A percentile compares a stretch with the other conserved stretches of the same genome.
These are phyloP conservation scores for Cottoperca gobio DNA, from an alignment of 2,797 vertebrate species.

Conservation along the genomic window DNA sequence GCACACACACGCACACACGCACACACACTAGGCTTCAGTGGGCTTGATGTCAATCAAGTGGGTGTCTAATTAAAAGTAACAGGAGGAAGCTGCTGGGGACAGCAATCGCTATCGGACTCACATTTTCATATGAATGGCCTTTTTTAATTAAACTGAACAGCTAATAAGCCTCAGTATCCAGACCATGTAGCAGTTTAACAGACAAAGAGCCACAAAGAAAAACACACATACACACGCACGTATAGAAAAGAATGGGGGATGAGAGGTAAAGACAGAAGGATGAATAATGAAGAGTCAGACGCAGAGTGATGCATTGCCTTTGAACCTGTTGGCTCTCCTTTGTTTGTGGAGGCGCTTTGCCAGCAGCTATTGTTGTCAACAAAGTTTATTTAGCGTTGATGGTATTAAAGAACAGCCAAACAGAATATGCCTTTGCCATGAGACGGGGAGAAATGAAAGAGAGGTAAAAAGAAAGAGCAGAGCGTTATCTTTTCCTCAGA, in stretches of 20 bases:
- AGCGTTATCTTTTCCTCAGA: conserved; percentile 73
- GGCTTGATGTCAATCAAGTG: conserved; percentile 87
- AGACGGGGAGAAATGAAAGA: conserved; percentile 72
- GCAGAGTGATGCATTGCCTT: conserved; percentile 85
- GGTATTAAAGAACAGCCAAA: conserved; percentile 81
- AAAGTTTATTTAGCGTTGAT: conserved; percentile 85
- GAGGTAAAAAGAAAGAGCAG: conserved; percentile 54
- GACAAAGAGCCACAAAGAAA: conserved; percentile 85
- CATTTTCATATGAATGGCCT: conserved; percentile 92
- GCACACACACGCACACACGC: conserved; percentile 25
- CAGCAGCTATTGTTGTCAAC: conserved; percentile 86
- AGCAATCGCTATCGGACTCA: conserved; percentile 88
- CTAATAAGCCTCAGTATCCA: conserved; percentile 90
- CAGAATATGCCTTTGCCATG: conserved; percentile 72
- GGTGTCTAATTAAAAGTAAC: conserved; percentile 90
- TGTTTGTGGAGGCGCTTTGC: conserved; percentile 81
- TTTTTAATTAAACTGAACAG: conserved; percentile 92
- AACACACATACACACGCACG: conserved; percentile 40
- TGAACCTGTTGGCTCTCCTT: conserved; percentile 87
- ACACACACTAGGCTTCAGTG: conserved; percentile 61
- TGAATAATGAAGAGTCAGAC: conserved; percentile 83
- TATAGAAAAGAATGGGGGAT: conserved; percentile 68
- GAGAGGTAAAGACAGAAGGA: conserved; percentile 82
- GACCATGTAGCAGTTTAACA: conserved; percentile 88
- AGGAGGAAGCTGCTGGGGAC: conserved; percentile 88